Base-by-base conservation (phyloP, 2,113 vertebrate genomes). In the Mustela nigripes region DNA sequence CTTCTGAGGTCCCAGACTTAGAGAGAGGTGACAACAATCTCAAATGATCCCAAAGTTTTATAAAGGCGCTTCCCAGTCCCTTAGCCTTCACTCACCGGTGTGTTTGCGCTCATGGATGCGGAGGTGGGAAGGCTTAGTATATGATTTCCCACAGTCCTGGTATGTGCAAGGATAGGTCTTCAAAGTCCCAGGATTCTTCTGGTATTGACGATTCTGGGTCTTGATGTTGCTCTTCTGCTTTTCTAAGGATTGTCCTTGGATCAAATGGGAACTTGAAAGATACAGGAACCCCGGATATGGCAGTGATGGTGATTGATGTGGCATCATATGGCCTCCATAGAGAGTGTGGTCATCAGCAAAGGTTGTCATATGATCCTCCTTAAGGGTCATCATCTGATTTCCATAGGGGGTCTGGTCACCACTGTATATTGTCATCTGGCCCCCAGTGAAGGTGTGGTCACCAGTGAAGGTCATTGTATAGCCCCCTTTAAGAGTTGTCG, bases 71-170 rank as follows among this genome's bases (percentile, higher is more conserved):
- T 39, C 5, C 16, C 3, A 1, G 12, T 15, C 45, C n/a, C 36
- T 28, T 15, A 12, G 6, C 0, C 79, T 9, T 78, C 11, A 92
- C 96, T 98, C 33, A 98, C 97, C 97, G 21, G 95, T 97, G 74
- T 98, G 97, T 21, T 18, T 79, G 9, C 62, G 87, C 3, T 58
- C 5, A 22, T 97, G 96, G 28, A 60, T 31, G n/a, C 8, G 93
- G 33, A 97, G 84, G 12, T 94, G 58, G 50, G 74, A 80, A 71
- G 69, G 4, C 42, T 83, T 98, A 22, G 15, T 12, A 26, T 96
- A 98, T 0, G 84, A 67, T 36, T 92, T 91, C 9, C 73, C 48
- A 89, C 94, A 97, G 73, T 67, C 12, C 14, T 53, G 12, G 22
- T 97, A 28, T 8, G 62, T 26, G 28, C 96, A 97, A 15, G 9